A percentile compares a stretch with the other conserved stretches of the same genome.
Conservation (phyloP, 2,888 invertebrate genomes). For the Willowsia nigromaculata region DNA sequence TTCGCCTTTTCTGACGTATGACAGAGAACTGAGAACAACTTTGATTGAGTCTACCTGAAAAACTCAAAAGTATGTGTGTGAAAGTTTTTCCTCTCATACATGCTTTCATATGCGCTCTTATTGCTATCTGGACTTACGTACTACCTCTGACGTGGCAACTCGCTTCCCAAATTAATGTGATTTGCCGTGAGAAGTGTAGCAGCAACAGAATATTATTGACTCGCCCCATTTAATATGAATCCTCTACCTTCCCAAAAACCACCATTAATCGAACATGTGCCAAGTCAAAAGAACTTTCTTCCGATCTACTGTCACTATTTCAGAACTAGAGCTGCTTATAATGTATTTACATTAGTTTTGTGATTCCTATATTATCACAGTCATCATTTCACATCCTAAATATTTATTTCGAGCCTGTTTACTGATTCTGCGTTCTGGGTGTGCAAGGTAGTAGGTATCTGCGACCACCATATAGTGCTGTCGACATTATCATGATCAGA, state of each 20-base stretch:
- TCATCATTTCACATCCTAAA: slow-evolving; percentile 8
- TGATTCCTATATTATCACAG: background rate
- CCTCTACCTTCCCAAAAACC: too few relatives aligned
- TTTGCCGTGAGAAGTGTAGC: background rate
- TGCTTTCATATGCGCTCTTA: background rate
- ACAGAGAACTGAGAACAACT: background rate
- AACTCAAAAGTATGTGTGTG: background rate
- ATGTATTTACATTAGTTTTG: background rate
- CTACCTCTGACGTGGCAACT: background rate
- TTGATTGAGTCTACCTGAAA: slow-evolving; percentile 18
- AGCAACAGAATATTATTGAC: background rate
- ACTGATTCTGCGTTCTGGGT: background rate
- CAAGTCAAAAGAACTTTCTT: too few relatives aligned
- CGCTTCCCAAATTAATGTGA: background rate
- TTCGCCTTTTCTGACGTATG: background rate
- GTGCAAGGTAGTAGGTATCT: background rate
- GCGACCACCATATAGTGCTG: background rate
- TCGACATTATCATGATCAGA: background rate
- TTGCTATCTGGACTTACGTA: background rate
- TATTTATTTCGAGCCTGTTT: slow-evolving; percentile 3
- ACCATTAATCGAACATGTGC: too few relatives aligned
- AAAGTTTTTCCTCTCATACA: background rate
- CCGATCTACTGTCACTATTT: too few relatives aligned
- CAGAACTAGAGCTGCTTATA: background rate
- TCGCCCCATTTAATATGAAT: background rate